Base-by-base conservation (phyloP, 2,888 invertebrate genomes). In the Xestia ashworthii region DNA sequence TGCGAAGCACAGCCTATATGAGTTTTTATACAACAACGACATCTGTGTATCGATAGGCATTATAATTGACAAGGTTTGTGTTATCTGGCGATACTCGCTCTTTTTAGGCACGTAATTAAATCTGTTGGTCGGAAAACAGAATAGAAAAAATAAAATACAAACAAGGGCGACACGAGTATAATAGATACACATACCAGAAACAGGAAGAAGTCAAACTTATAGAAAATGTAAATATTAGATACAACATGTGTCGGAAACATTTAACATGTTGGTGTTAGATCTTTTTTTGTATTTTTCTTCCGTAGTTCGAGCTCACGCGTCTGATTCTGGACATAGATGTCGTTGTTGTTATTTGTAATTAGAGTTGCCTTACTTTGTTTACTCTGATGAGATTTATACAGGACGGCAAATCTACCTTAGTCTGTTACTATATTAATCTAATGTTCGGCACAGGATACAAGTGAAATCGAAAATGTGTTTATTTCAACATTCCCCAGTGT, bases 341-440 rank as follows among this genome's bases (percentile, higher is more conserved):
- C 76, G 85, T 81, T 80, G 81, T 74, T 68, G 68, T 60, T 68
- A 69, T 86, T 87, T 78, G 81, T 89, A 87, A 84, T 88, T 92
- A 89, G 85, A 82, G 85, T 90, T 91, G 91, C 91, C 91, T 91
- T 92, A 91, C 73, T 86, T 90, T 87, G 88, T 85, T 83, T 80
- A 89, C 81, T 88, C 84, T 86, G 74, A 86, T 80, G 83, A 88
- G 82, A 82, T 83, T 71, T 77, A 82, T 82, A 76, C 60, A 81
- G 64, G 74, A 79, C 65, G 70, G 70, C 81, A 77, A 71, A 58
- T 77, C 71, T 81, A 76, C 64, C 32, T 71, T 82, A 79, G 60
- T 81, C 55, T 79, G 68, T 81, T 84, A 89, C 72, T 80, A 75
- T 82, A 77, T 83, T 80, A 64, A 74, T 79, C 41, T 84, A 78